Evolutionary conservation across 2,888 invertebrate species (phyloP).

Genomic region (Electrophaes corylata): DNA sequence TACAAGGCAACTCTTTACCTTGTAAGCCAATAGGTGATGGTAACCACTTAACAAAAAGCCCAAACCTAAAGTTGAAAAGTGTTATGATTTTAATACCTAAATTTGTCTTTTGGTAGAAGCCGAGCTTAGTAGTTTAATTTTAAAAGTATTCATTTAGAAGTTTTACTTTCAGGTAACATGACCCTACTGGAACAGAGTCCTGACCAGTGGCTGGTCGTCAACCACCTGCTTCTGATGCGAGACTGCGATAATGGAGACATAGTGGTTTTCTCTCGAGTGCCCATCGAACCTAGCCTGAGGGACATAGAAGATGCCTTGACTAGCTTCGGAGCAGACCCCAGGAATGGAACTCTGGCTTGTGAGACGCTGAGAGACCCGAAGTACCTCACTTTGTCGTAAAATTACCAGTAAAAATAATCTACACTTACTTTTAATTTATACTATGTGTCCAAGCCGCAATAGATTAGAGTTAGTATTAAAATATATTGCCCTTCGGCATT

Average conservation of each 20-base stretch:
- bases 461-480: no score
- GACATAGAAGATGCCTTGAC: constrained; percentile 45
- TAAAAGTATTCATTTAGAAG: no score
- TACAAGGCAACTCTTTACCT: no score
- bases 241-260: constrained; percentile 54
- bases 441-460: no score
- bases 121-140: no score
- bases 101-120: no score
- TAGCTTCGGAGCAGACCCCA: constrained; percentile 44
- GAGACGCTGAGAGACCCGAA: constrained; percentile 16
- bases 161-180: constrained; percentile 33
- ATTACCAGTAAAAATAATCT: background rate
- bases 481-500: no score
- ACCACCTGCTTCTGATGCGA: constrained; percentile 56
- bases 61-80: no score
- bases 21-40: no score
- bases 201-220: constrained; percentile 56
- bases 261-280: constrained; percentile 49
- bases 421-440: no score
- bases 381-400: constrained; percentile 20
- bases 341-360: constrained; percentile 45
- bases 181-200: constrained; percentile 45
- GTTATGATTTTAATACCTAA: no score
- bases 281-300: constrained; percentile 24
- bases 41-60: no score